Conservation (phyloP, 1,140 invertebrate genomes). For the Zaprionus davidi region DNA sequence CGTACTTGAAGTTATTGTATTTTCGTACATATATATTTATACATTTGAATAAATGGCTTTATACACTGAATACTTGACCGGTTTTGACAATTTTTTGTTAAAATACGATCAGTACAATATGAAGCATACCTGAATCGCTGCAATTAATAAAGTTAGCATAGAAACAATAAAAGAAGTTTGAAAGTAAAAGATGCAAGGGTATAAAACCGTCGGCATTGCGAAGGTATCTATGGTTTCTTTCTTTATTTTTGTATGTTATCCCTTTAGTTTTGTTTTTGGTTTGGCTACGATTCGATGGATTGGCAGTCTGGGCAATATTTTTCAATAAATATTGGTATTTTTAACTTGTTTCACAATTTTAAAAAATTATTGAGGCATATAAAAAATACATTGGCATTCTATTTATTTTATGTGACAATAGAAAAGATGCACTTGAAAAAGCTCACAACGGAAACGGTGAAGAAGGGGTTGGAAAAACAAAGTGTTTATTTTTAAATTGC, state of each 20-base stretch:
- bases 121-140: too few species aligned
- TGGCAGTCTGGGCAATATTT: conserved; percentile 57
- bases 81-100: too few species aligned
- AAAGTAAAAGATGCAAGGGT: too few species aligned
- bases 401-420: conserved; percentile 71
- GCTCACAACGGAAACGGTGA: conserved; percentile 8
- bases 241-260: conserved; percentile 11
- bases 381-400: conserved; percentile 67
- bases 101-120: too few species aligned
- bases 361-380: conserved; percentile 76
- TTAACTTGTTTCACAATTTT: conserved; percentile 69
- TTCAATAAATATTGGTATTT: conserved; percentile 79
- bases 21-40: too few species aligned
- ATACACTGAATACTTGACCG: too few species aligned
- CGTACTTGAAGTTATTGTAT: too few species aligned
- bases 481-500: conserved; percentile 51
- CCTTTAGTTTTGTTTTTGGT: conserved; percentile 28
- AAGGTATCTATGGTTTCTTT: background rate
- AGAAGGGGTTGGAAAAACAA: background rate
- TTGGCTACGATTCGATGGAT: conserved; percentile 30
- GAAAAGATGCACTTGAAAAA: conserved; percentile 33
- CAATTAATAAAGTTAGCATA: too few species aligned
- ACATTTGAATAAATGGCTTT: too few species aligned
- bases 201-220: too few species aligned
- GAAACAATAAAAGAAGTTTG: too few species aligned